Evolutionary conservation across 2,113 vertebrate species (phyloP).

Genomic region (Marmota monax): DNA sequence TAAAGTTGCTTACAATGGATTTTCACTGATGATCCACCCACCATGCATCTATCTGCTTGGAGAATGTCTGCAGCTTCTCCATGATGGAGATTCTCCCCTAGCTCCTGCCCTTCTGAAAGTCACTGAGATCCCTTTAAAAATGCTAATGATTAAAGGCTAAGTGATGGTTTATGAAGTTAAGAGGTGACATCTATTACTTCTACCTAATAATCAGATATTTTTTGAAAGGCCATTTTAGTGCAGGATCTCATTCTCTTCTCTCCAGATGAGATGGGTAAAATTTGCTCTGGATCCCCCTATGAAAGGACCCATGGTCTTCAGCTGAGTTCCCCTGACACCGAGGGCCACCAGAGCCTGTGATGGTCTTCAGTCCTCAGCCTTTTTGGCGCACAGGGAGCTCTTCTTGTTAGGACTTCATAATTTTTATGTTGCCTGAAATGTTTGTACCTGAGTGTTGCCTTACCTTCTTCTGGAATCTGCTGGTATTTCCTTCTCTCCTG

Average conservation of each 20-base stretch:
- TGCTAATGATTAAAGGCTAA: background rate
- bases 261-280: background rate
- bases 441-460: background rate
- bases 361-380: background rate
- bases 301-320: background rate
- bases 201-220: background rate
- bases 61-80: background rate
- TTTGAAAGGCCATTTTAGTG: background rate
- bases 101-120: background rate
- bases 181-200: background rate
- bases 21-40: constrained; percentile 58
- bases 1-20: constrained; percentile 64
- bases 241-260: background rate
- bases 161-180: background rate
- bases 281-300: background rate
- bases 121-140: background rate
- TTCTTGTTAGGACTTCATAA: no score
- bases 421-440: background rate
- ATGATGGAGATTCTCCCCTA: background rate
- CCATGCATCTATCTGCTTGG: background rate
- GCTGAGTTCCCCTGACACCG: rapidly evolving
- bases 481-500: background rate
- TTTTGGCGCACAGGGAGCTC: background rate
- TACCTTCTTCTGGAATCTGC: background rate
- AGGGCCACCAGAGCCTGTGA: no score